Conservation (phyloP, 2,888 invertebrate genomes). For the Pinctada fucata region DNA sequence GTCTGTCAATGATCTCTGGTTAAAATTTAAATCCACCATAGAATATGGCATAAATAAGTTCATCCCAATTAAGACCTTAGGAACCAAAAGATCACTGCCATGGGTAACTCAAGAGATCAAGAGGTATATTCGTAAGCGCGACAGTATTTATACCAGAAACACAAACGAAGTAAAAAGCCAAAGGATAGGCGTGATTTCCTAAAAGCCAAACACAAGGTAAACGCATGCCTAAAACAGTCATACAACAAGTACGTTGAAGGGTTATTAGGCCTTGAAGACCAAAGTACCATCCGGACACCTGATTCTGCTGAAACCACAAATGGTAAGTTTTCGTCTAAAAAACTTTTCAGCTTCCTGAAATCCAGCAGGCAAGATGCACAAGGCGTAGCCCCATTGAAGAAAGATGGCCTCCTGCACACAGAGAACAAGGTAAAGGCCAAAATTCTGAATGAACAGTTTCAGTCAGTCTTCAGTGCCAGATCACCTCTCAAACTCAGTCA, state of each 20-base stretch:
- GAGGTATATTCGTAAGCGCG: slow-evolving; percentile 7
- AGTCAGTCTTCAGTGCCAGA: background rate
- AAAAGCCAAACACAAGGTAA: slow-evolving; percentile 3
- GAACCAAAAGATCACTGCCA: slow-evolving; percentile 19
- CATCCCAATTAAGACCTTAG: background rate
- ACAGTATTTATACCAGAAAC: slow-evolving; percentile 16
- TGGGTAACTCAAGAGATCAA: slow-evolving; percentile 16
- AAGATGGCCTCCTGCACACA: background rate
- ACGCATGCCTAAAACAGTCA: background rate
- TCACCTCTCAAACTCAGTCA: background rate
- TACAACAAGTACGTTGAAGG: slow-evolving; percentile 13
- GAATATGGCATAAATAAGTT: too few species aligned
- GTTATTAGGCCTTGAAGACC: slow-evolving; percentile 8
- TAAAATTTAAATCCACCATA: too few species aligned
- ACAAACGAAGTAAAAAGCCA: slow-evolving; percentile 4
- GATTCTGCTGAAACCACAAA: background rate
- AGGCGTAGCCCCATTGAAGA: background rate
- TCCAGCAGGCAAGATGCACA: background rate
- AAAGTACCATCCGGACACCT: background rate
- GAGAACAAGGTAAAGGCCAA: background rate
- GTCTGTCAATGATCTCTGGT: too few species aligned
- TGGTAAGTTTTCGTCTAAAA: background rate
- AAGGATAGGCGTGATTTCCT: background rate
- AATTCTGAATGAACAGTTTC: slow-evolving; percentile 1
- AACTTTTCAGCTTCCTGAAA: background rate